Base-by-base conservation (phyloP, 2,797 vertebrate genomes). In the Cetoscarus ocellatus region DNA sequence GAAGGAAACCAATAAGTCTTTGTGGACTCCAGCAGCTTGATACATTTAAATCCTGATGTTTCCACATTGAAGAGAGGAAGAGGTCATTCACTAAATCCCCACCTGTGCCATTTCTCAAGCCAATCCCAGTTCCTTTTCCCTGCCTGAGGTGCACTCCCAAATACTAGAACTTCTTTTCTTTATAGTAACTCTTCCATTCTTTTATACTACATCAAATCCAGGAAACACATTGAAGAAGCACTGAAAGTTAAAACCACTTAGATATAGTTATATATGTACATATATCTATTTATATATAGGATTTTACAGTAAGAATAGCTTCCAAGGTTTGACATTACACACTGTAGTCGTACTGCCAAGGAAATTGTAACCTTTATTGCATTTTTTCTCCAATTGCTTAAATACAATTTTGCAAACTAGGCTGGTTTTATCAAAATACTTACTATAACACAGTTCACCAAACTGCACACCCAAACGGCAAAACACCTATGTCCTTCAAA, bases 11-110 rank as follows among this genome's bases (percentile, higher is more conserved):
- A 61, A 27, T 18, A 73, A 52, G 6, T 54, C 38, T 7, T 34
- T 55, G 42, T 43, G 45, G 51, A 19, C 57, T 51, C 38, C 42
- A 17, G 45, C 68, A 73, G 54, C 73, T 64, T 47, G 5, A 38
- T 14, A 63, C 40, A 44, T 51, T 63, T 73, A 77, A 78, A 84
- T 77, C 68, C 57, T 44, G 11, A 61, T 63, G 27, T 79, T 88
- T 86, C 80, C 72, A 78, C 61, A 85, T 73, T 71, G 59, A 61
- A 73, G 13, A 56, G 14, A 85, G 57, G 63, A 67, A 75, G 49
- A 57, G 52, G 49, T 70, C 36, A 66, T 83, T 74, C 11, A 57
- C 36, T 69, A 51, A 61, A 75, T 55, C 36, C 6, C 57, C 44
- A 57, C 52, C 64, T 39, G 39, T 58, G 10, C 52, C 0, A 52